A percentile compares a stretch with the other conserved stretches of the same genome.
Evolutionary conservation across 2,888 invertebrate species (phyloP).

Genomic region (Plebejus anna): DNA sequence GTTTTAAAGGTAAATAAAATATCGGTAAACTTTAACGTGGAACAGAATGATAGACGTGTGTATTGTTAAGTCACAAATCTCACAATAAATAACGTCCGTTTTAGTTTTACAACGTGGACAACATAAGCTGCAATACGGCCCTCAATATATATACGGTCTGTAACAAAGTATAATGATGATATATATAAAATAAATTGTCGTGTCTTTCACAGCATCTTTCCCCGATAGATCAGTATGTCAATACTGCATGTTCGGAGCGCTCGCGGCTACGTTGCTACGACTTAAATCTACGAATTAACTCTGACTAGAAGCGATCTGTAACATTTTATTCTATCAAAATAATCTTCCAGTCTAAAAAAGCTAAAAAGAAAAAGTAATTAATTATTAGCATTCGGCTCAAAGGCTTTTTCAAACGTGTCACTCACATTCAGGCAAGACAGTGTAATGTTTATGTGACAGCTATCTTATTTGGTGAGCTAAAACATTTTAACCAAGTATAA

Average conservation of each 20-base stretch:
- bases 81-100: background rate
- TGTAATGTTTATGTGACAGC: no score
- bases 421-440: no score
- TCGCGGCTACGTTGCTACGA: background rate
- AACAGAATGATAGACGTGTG: background rate
- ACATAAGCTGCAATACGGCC: background rate
- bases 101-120: background rate
- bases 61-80: background rate
- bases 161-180: background rate
- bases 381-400: background rate
- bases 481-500: background rate
- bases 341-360: background rate
- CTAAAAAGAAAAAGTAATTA: background rate
- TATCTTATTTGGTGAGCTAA: no score
- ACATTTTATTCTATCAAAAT: background rate
- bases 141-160: slow-evolving; percentile 1
- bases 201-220: slow-evolving; percentile 27
- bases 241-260: slow-evolving; percentile 18
- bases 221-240: slow-evolving; percentile 29
- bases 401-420: background rate
- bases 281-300: slow-evolving; percentile 5
- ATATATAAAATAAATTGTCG: slow-evolving; percentile 20
- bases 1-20: background rate
- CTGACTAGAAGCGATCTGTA: background rate
- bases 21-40: background rate